phyloP scores from a whole-genome alignment of 1,140 invertebrate genomes.

The Helicoverpa zea region DNA sequence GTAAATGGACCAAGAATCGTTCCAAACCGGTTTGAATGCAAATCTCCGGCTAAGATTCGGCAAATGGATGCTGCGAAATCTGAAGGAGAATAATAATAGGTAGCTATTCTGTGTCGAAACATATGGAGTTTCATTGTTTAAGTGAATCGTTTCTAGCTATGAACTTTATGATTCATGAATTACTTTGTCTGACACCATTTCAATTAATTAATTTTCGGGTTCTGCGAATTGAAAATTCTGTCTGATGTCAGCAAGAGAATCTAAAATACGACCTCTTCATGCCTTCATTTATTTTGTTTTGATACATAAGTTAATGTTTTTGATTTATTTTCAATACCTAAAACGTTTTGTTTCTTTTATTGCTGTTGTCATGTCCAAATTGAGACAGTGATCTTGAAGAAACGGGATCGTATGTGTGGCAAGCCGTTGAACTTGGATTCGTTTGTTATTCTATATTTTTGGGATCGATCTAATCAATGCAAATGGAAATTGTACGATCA shows the following conservation, averaged over 20 bases:
- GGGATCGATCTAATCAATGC: neutral
- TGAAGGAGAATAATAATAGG: neutral
- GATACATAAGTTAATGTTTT: neutral
- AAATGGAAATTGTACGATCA: neutral
- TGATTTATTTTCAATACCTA: neutral
- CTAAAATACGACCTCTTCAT: neutral
- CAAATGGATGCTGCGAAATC: neutral
- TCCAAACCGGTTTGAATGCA: conserved; percentile 17
- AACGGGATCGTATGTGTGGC: neutral
- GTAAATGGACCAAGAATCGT: conserved; percentile 10
- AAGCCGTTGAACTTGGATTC: neutral
- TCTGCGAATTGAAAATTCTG: neutral
- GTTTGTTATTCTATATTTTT: neutral
- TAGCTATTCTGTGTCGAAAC: neutral
- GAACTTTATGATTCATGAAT: neutral
- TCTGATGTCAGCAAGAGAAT: neutral
- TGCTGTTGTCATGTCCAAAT: neutral
- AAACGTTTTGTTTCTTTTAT: neutral
- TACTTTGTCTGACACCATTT: neutral
- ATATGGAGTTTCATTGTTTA: neutral
- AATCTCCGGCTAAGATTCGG: conserved; percentile 23
- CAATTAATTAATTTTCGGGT: conserved; percentile 12
- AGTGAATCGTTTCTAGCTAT: neutral
- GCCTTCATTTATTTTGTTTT: neutral
- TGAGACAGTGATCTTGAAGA: neutral